Evolutionary conservation across 2,888 invertebrate species (phyloP), one percentile per base, ranked within the genome.

Genomic region (Glyphotaelius pellucidus): DNA sequence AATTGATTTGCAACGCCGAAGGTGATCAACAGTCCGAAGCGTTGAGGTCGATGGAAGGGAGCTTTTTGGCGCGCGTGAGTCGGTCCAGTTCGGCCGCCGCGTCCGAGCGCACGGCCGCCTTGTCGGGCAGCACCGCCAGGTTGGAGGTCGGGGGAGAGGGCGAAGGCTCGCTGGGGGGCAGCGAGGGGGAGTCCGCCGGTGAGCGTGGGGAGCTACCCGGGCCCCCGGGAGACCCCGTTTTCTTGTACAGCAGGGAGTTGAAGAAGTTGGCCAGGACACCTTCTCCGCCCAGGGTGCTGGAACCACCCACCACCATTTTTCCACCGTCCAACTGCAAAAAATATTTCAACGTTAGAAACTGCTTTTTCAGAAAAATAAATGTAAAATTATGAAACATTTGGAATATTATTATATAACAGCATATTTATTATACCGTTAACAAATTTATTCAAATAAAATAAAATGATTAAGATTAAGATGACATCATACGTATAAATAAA

Each of bases 181-280:
- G 47, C 94, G 94, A 89, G 94, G 94, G 90, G 94, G 94, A 83
- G 81, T 94, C 93, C 92, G 95, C 93, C 94, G 94, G 47, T 94
- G 94, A 91, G 94, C 94, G 90, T 94, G 94, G 89, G 81, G 96
- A 95, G 88, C 96, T 95, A n/a, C 96, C 96, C 42, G 96, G 95
- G 25, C 95, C 95, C 30, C 97, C 97, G 35, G 97, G 97, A 83
- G 97, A 96, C 80, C 98, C 98, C 80, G 98, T 97, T 96, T 99
- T 99, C 97, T 99, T 99, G 96, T 98, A 98, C 94, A 99, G 97
- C 94, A 99, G 96, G 93, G 99, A 99, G 96, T 99, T 99, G 96
- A 99, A 99, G 97, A 99, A 99, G 96, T 98, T 99, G 19, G 99
- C 99, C 93, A 99, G 96, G 91, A 99, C 99, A 92, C 99, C 99